These are phyloP conservation scores for Drosophila ustulata DNA, from an alignment of 2,888 invertebrate genomes.

Conservation along the genomic window DNA sequence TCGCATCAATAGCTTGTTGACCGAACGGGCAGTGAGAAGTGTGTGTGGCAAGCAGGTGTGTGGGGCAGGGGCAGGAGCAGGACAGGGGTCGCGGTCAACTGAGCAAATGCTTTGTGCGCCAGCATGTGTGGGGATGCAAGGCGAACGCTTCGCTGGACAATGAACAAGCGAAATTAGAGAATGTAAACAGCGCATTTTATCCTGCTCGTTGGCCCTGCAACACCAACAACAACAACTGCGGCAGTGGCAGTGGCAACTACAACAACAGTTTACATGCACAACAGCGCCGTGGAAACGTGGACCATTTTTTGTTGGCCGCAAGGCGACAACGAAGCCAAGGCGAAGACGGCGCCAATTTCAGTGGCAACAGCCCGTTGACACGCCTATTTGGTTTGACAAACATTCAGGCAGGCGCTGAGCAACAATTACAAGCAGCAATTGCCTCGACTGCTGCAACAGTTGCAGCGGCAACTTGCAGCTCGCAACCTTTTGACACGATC, in stretches of 20 bases:
- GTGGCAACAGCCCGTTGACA: conserved; percentile 50
- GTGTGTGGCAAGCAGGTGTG: neutral
- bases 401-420: conserved; percentile 60
- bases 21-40: neutral
- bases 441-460: conserved; percentile 10
- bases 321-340: neutral
- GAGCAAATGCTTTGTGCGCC: conserved; percentile 63
- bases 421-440: conserved; percentile 49
- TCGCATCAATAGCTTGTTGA: conserved; percentile 41
- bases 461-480: conserved; percentile 8
- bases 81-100: conserved; percentile 66
- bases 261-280: conserved; percentile 43
- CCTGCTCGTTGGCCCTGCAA: conserved; percentile 71
- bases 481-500: conserved; percentile 51
- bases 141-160: conserved; percentile 80
- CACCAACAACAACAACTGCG: conserved; percentile 21
- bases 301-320: conserved; percentile 61
- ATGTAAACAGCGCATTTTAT: conserved; percentile 81
- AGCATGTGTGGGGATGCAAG: conserved; percentile 59
- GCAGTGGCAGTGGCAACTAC: conserved; percentile 13
- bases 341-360: conserved; percentile 54
- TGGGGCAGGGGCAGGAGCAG: neutral
- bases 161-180: conserved; percentile 81
- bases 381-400: conserved; percentile 71
- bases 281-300: conserved; percentile 57